A percentile compares a stretch with the other conserved stretches of the same genome.
These are phyloP conservation scores for Dunckerocampus dactyliophorus DNA, from an alignment of 2,113 vertebrate genomes.

Conservation along the genomic window DNA sequence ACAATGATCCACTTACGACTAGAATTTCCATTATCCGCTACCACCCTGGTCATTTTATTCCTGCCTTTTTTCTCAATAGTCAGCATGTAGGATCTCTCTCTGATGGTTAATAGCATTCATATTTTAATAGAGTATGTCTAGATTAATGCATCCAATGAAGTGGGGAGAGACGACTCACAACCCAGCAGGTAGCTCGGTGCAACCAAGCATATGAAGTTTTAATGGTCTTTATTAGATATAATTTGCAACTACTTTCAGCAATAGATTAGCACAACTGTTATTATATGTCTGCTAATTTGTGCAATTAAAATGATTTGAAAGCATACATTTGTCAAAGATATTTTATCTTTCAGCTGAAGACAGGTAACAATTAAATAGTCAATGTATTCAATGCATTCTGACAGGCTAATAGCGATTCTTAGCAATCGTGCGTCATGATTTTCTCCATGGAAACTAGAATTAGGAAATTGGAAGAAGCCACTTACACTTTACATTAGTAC, in stretches of 20 bases:
- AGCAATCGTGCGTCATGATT: neutral
- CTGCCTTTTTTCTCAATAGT: neutral
- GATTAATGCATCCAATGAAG: slow-evolving; percentile 17
- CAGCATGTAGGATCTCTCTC: neutral
- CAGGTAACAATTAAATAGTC: neutral
- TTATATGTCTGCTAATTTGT: slow-evolving; percentile 11
- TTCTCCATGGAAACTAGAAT: neutral
- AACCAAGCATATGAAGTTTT: slow-evolving; percentile 1
- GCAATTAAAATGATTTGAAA: slow-evolving; percentile 31
- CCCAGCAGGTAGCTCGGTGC: slow-evolving; percentile 15
- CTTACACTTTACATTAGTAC: neutral
- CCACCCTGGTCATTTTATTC: slow-evolving; percentile 6
- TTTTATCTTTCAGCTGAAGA: slow-evolving; percentile 15
- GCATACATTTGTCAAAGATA: slow-evolving; percentile 10
- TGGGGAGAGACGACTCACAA: neutral
- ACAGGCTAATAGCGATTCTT: neutral
- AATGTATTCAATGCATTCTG: neutral
- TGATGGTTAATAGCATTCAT: slow-evolving; percentile 5
- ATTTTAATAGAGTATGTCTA: slow-evolving; percentile 20
- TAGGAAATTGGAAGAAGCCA: neutral
- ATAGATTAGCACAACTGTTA: slow-evolving; percentile 1
- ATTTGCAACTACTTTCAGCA: slow-evolving; percentile 8
- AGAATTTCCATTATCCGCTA: neutral
- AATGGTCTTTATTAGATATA: slow-evolving; percentile 9
- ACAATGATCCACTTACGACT: neutral